A percentile compares a stretch with the other conserved stretches of the same genome.
Evolutionary conservation across 2,113 vertebrate genomes (phyloP).

Genomic region (Perca schrenkii): DNA sequence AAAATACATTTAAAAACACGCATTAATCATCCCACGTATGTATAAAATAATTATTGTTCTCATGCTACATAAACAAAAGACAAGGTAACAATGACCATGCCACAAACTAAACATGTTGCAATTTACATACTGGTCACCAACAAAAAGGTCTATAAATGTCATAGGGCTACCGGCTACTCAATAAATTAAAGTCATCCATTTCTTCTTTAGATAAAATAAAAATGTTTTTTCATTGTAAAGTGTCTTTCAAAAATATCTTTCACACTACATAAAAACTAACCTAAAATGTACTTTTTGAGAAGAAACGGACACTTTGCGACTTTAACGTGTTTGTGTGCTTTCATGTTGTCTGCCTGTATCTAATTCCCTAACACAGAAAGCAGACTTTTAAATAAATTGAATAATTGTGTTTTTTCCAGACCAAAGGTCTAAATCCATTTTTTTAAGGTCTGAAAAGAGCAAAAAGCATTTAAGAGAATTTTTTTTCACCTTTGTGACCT

Average conservation of each 20-base stretch:
- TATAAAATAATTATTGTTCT: neutral
- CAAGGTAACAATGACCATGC: neutral
- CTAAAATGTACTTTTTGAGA: neutral
- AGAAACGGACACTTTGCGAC: neutral
- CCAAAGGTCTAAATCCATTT: neutral
- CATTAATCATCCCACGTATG: too few relatives aligned
- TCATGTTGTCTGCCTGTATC: conserved; percentile 2
- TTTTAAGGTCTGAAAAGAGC: neutral
- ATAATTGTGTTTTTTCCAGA: neutral
- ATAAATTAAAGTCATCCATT: neutral
- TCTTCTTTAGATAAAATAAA: neutral
- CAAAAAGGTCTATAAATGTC: conserved; percentile 5
- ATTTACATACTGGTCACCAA: neutral
- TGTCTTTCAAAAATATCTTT: neutral
- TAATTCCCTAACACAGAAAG: neutral
- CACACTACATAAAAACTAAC: neutral
- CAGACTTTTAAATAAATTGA: neutral
- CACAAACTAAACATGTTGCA: neutral
- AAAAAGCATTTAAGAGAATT: neutral
- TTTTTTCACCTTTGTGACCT: neutral
- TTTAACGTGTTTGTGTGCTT: neutral
- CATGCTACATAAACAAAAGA: neutral
- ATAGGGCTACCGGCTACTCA: neutral
- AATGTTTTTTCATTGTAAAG: neutral
- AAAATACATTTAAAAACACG: neutral